A percentile compares a stretch with the other conserved stretches of the same genome.
Evolutionary conservation across 35 echinoderm and acorn worm genomes (phyloP).

Genomic region (Heliocidaris erythrogramma): DNA sequence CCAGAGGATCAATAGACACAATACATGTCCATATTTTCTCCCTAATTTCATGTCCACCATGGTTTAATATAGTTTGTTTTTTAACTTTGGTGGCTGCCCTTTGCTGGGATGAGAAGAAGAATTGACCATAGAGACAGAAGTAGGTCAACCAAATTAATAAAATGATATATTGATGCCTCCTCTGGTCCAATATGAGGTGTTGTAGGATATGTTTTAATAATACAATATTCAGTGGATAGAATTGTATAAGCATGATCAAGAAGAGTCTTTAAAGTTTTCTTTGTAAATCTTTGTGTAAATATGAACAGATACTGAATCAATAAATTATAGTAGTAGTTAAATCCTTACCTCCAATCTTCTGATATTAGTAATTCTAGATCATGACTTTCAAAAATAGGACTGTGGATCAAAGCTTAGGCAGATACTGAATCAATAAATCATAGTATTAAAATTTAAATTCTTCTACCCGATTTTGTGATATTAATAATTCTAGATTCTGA

Average conservation of each 20-base stretch:
- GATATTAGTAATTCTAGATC: neutral
- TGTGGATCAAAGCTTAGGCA: no score
- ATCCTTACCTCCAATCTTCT: neutral
- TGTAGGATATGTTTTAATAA: neutral
- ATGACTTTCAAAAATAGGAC: neutral
- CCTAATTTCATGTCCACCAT: no score
- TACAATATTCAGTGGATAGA: neutral
- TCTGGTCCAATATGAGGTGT: neutral
- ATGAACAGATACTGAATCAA: neutral
- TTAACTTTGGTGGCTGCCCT: no score
- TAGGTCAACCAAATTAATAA: neutral
- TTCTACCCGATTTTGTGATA: no score
- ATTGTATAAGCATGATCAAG: neutral
- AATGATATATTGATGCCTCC: neutral
- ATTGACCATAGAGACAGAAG: neutral
- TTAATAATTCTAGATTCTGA: no score
- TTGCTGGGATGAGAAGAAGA: neutral
- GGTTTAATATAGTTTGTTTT: no score
- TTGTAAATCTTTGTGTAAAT: neutral
- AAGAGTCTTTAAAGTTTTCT: neutral
- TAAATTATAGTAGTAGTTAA: neutral
- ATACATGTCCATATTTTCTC: no score
- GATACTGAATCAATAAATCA: no score
- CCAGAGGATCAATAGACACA: neutral
- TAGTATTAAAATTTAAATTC: no score